These are phyloP conservation scores for Melanerpes aurifrons DNA, from an alignment of 2,113 vertebrate species.

Conservation along the genomic window DNA sequence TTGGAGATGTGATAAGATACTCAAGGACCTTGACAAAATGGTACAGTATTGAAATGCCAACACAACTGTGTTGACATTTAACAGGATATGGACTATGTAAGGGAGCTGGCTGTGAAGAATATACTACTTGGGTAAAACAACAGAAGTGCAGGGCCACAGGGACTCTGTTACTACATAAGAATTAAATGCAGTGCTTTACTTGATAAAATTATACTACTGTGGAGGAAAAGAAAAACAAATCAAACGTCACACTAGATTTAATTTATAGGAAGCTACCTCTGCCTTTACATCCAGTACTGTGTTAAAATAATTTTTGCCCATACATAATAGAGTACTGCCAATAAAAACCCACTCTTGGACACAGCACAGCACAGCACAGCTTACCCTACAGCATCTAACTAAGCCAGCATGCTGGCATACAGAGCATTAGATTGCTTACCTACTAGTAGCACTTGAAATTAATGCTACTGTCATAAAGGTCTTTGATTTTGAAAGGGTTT, in stretches of 20 bases:
- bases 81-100: not conserved
- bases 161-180: not conserved
- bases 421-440: not conserved
- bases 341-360: not conserved
- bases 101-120: not conserved
- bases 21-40: not conserved
- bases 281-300: not conserved
- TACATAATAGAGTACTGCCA: not conserved
- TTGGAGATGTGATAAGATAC: not conserved
- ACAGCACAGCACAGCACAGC: rapidly evolving
- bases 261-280: not conserved
- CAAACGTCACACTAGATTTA: not conserved
- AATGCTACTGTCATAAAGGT: not conserved
- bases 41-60: not conserved
- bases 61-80: not conserved
- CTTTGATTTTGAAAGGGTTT: not conserved
- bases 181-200: not conserved
- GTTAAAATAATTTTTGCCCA: not conserved
- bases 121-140: not conserved
- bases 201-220: not conserved
- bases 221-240: not conserved
- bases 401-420: not conserved
- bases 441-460: not conserved
- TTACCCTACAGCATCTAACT: not conserved
- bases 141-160: not conserved